These are phyloP conservation scores for Anthopleura sola DNA, from an alignment of 64 coral and sea anemone genomes.

Conservation along the genomic window DNA sequence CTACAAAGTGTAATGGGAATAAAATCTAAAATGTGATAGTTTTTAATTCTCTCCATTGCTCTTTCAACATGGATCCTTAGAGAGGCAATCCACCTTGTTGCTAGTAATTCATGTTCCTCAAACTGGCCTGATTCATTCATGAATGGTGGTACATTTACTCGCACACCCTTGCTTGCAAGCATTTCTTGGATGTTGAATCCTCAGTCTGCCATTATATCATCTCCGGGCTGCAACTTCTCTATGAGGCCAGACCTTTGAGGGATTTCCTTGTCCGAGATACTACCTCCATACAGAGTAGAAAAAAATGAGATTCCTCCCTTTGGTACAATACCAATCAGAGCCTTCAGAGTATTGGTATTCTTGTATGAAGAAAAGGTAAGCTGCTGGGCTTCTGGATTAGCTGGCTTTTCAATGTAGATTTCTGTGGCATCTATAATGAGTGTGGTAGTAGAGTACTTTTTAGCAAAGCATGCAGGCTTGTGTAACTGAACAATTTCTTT, in stretches of 20 bases:
- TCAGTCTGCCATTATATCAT: slow-evolving; percentile 62
- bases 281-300: slow-evolving; percentile 52
- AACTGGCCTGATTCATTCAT: slow-evolving; percentile 52
- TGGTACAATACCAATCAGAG: too few species aligned
- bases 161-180: slow-evolving; percentile 47
- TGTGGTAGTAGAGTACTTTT: slow-evolving; percentile 37
- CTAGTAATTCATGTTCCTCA: slow-evolving; percentile 28
- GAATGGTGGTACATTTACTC: slow-evolving; percentile 61
- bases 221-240: slow-evolving; percentile 39
- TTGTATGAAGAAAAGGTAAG: slow-evolving; percentile 52
- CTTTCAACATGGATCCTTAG: slow-evolving; percentile 36
- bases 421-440: slow-evolving; percentile 35
- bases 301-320: slow-evolving; percentile 48
- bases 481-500: slow-evolving; percentile 37
- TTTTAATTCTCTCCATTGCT: slow-evolving; percentile 24
- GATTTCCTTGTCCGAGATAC: slow-evolving; percentile 49
- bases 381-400: slow-evolving; percentile 46
- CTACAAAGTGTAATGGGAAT: slow-evolving; percentile 18
- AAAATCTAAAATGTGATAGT: slow-evolving; percentile 68
- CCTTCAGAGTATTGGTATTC: slow-evolving; percentile 60
- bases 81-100: slow-evolving; percentile 36
- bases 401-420: slow-evolving; percentile 47
- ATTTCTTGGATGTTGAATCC: slow-evolving; percentile 56
- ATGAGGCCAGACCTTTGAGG: slow-evolving; percentile 33
- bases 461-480: slow-evolving; percentile 44